phyloP scores from a whole-genome alignment of 2,113 vertebrate species.

The Sitta europaea region DNA sequence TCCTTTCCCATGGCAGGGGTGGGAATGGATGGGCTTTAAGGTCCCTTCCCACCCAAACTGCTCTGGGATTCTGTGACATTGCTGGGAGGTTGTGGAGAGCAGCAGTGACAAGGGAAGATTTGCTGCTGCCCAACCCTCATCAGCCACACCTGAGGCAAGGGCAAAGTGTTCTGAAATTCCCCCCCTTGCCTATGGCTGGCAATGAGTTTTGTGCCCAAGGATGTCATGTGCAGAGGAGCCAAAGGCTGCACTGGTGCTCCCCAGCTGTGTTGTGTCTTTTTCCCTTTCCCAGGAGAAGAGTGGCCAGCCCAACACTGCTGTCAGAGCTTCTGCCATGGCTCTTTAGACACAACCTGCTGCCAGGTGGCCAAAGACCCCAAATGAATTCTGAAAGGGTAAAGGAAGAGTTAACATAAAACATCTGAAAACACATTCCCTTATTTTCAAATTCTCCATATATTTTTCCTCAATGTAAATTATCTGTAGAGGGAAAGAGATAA shows the following conservation, averaged over 20 bases:
- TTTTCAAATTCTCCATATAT: background rate
- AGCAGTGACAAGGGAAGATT: background rate
- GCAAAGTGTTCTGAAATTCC: background rate
- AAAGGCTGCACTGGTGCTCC: background rate
- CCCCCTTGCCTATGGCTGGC: background rate
- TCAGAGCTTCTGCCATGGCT: background rate
- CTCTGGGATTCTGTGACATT: background rate
- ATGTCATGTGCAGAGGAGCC: background rate
- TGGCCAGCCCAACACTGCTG: background rate
- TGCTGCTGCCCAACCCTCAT: background rate
- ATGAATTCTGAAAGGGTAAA: background rate
- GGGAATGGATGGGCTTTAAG: too few relatives aligned
- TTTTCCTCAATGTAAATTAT: background rate
- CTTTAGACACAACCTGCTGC: background rate
- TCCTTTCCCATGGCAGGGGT: background rate
- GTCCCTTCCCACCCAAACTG: background rate
- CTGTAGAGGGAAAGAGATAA: background rate
- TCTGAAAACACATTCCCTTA: background rate
- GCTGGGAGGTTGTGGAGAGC: fast-evolving
- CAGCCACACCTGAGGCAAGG: background rate
- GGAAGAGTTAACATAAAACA: background rate
- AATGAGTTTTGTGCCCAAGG: background rate
- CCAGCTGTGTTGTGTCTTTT: background rate
- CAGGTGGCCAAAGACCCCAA: background rate
- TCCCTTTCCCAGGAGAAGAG: background rate